Evolutionary conservation across 2,113 vertebrate genomes (phyloP), one percentile per base, ranked within the genome.

Genomic region (Pygathrix nemaeus): DNA sequence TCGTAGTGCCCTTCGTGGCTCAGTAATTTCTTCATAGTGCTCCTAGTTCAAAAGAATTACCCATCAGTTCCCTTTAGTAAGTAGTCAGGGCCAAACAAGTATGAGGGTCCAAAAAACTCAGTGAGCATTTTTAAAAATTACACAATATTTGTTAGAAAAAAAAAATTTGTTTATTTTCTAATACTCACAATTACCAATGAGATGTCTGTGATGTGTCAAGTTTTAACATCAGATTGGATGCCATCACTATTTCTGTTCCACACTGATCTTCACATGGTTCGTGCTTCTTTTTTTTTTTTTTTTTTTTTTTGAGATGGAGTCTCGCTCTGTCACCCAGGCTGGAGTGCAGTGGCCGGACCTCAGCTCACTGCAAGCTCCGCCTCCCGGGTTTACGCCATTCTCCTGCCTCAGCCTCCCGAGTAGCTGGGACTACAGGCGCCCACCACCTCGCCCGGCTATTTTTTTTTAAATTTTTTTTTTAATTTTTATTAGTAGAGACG

Each of bases 1-100:
- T 81, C 73, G 13, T 10, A 3, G 35, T 0, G 3, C 13, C 35
- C 40, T 78, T 20, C 18, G 0, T 0, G 5, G 38, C 38, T 72
- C 9, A 10, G 35, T 50, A 2, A 79, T 40, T n/a, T 75, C 82
- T 94, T 68, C 94, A 68, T 35, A 27, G 30, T 35, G 12, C n/a
- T 68, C 30, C 70, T 16, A 1, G 18, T 76, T 91, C 38, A 20
- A 94, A 68, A 80, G 55, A 73, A 82, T 83, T 59, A 38, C 9
- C 10, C 23, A 61, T 9, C 1, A 17, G 14, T 61, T 21, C 35
- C 57, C 40, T 52, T 61, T 78, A 83, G 45, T 50, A 59, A 61
- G 27, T 7, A 40, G n/a, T 43, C 35, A 30, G 40, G 3, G 66
- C 9, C 50, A 76, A 94, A 87, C n/a, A 96, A 61, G n/a, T 48